These are phyloP conservation scores for Aramus guarauna DNA, from an alignment of 2,113 vertebrate species.

Conservation along the genomic window DNA sequence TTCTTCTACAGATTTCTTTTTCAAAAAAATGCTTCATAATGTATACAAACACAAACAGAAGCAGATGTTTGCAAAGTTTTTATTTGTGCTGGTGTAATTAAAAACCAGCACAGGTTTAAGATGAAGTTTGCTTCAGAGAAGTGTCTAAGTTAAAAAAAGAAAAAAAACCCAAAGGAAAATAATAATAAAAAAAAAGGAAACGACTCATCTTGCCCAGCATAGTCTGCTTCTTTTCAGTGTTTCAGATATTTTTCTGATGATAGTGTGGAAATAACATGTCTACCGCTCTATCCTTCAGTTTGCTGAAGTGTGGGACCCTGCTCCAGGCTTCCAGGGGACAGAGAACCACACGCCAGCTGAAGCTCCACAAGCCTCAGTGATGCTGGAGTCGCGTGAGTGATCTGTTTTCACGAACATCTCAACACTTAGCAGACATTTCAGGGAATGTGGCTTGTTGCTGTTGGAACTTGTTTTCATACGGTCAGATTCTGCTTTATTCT, in stretches of 20 bases:
- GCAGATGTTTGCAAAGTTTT: constrained; percentile 29
- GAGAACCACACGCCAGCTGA: accelerated
- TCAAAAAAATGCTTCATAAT: neutral
- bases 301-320: neutral
- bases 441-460: neutral
- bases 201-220: neutral
- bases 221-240: neutral
- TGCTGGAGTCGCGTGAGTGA: accelerated
- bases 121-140: neutral
- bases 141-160: neutral
- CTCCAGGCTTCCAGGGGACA: neutral
- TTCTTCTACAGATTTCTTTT: neutral
- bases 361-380: neutral
- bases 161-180: too few relatives aligned
- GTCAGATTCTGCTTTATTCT: neutral
- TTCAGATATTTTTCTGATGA: neutral
- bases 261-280: neutral
- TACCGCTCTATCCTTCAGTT: neutral
- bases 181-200: too few relatives aligned
- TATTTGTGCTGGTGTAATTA: constrained; percentile 11
- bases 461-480: neutral
- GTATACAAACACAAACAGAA: constrained; percentile 3
- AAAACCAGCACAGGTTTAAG: neutral
- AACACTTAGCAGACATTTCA: neutral
- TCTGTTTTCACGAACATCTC: neutral